phyloP scores from a whole-genome alignment of 2,797 vertebrate genomes.

The Hybognathus amarus region DNA sequence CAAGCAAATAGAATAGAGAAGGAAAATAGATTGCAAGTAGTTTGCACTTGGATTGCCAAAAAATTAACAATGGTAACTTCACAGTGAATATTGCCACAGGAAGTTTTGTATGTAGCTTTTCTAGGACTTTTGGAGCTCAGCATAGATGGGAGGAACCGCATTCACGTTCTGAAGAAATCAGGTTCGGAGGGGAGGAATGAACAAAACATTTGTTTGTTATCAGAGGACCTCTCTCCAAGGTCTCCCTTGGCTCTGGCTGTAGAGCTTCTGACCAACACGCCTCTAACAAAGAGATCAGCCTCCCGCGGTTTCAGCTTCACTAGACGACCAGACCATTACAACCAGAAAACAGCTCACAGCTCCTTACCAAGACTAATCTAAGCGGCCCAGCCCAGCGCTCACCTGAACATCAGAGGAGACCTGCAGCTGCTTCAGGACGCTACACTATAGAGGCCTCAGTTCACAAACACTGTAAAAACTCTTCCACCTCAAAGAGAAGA shows the following conservation, averaged over 20 bases:
- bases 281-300: conserved; percentile 31
- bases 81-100: background rate
- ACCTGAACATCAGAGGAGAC: conserved; percentile 2
- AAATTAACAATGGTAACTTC: background rate
- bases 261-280: conserved; percentile 43
- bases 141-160: conserved; percentile 33
- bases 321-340: conserved; percentile 32
- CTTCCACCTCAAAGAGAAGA: conserved; percentile 1
- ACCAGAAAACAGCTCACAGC: conserved; percentile 23
- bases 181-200: conserved; percentile 45
- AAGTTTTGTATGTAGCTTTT: conserved; percentile 15
- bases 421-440: background rate
- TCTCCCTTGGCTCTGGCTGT: conserved; percentile 55
- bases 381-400: background rate
- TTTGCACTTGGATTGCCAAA: background rate
- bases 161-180: conserved; percentile 17
- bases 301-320: conserved; percentile 31
- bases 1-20: background rate
- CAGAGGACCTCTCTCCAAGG: conserved; percentile 62
- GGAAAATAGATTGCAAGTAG: background rate
- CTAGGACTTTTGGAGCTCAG: background rate
- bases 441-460: conserved; percentile 7
- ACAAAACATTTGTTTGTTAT: conserved; percentile 61
- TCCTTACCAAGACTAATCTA: background rate
- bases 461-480: background rate